phyloP scores from a whole-genome alignment of 1,140 invertebrate species.

The Drosophila mojavensis region DNA sequence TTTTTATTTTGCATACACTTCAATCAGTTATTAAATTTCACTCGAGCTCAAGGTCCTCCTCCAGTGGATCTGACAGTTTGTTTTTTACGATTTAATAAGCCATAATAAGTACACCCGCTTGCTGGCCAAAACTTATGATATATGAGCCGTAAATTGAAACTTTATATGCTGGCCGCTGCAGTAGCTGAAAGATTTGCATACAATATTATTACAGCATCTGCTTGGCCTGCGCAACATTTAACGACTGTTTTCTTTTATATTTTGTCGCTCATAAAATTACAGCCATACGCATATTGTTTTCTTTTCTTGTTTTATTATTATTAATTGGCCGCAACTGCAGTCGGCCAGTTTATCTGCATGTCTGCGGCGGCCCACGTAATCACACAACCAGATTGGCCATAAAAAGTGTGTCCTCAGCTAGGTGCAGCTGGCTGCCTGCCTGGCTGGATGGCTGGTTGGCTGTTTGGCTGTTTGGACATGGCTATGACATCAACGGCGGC shows the following conservation, averaged over 20 bases:
- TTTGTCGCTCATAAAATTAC: constrained; percentile 46
- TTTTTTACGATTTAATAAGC: constrained; percentile 77
- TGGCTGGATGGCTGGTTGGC: too few relatives aligned
- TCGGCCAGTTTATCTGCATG: background rate
- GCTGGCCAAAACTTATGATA: constrained; percentile 72
- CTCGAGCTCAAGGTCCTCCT: constrained; percentile 42
- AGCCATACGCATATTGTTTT: constrained; percentile 43
- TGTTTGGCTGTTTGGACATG: constrained; percentile 4
- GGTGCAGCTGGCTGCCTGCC: constrained; percentile 13
- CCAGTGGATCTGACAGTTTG: constrained; percentile 48
- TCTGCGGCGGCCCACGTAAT: constrained; percentile 62
- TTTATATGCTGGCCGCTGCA: constrained; percentile 61
- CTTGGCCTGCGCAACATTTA: constrained; percentile 64
- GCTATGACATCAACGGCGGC: constrained; percentile 36
- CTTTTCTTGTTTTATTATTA: constrained; percentile 23
- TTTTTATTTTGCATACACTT: background rate
- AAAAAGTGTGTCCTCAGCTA: constrained; percentile 73
- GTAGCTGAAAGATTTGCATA: constrained; percentile 71
- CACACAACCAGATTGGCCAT: constrained; percentile 50
- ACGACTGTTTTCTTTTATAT: constrained; percentile 58
- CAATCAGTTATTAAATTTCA: constrained; percentile 24
- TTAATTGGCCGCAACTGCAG: constrained; percentile 67
- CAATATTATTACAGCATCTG: constrained; percentile 78
- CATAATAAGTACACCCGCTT: constrained; percentile 41
- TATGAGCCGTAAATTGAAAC: constrained; percentile 81